Conservation (phyloP, 2,113 vertebrate species). For the Lethenteron camtschaticum region DNA sequence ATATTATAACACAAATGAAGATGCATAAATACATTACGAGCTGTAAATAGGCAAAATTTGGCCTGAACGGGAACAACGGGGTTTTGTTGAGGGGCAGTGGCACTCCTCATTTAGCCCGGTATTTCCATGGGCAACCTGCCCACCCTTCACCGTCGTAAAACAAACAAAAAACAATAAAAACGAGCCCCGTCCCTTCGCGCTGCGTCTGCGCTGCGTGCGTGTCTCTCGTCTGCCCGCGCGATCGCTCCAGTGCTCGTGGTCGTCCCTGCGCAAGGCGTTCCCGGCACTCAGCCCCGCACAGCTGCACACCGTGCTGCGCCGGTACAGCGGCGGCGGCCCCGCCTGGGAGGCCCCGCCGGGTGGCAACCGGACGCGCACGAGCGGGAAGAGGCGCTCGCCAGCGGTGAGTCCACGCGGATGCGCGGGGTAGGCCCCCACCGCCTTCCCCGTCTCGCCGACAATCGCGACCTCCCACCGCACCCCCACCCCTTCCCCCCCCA, state of each 20-base stretch:
- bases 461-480: not conserved
- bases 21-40: too few relatives aligned
- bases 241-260: slow-evolving; percentile 21
- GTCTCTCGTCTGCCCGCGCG: too few relatives aligned
- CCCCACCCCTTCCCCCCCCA: not conserved
- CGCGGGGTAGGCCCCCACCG: not conserved
- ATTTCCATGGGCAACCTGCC: too few relatives aligned
- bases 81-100: too few relatives aligned
- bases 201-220: too few relatives aligned
- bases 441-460: not conserved
- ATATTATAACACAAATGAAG: too few relatives aligned
- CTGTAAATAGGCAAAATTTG: too few relatives aligned
- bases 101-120: too few relatives aligned
- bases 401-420: slow-evolving; percentile 23
- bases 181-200: too few relatives aligned
- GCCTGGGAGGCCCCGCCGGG: slow-evolving; percentile 32
- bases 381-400: slow-evolving; percentile 30
- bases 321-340: slow-evolving; percentile 50
- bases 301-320: slow-evolving; percentile 55
- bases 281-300: slow-evolving; percentile 46
- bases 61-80: too few relatives aligned
- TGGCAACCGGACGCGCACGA: slow-evolving; percentile 56
- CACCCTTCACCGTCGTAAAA: too few relatives aligned
- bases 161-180: too few relatives aligned
- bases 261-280: slow-evolving; percentile 34